A percentile compares a stretch with the other conserved stretches of the same genome.
Evolutionary conservation across 2,888 invertebrate species (phyloP).

Genomic region (Eilema depressum): DNA sequence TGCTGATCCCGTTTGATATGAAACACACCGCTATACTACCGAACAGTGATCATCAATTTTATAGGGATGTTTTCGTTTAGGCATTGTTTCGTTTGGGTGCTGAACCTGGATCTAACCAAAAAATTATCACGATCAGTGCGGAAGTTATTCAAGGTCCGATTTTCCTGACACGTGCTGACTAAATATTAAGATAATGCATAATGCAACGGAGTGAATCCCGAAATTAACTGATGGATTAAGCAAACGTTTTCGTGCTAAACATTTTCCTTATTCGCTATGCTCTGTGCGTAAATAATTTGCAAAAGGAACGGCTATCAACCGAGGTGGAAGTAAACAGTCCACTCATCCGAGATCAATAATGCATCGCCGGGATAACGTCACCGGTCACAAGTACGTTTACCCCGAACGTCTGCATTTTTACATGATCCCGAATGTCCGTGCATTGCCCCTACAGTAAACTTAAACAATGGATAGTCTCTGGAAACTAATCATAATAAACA

Average conservation of each 20-base stretch:
- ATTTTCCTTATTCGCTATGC: conserved; percentile 34
- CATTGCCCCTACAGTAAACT: conserved; percentile 64
- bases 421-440: conserved; percentile 51
- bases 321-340: conserved; percentile 48
- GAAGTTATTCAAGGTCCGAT: neutral
- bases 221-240: neutral
- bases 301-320: conserved; percentile 49
- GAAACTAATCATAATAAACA: conserved; percentile 7
- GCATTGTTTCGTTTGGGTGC: too few species aligned
- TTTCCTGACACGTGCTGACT: neutral
- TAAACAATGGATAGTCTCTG: neutral
- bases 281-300: conserved; percentile 38
- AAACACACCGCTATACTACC: too few species aligned
- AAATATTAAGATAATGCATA: neutral
- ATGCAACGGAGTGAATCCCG: conserved; percentile 3
- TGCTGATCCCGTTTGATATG: too few species aligned
- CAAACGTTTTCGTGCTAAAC: conserved; percentile 34
- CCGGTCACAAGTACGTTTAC: conserved; percentile 71
- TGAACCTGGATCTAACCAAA: too few species aligned
- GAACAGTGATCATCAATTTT: too few species aligned
- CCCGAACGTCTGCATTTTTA: conserved; percentile 74
- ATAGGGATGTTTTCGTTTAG: too few species aligned
- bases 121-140: neutral
- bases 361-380: conserved; percentile 73
- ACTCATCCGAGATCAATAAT: conserved; percentile 67